phyloP scores from a whole-genome alignment of 2,113 vertebrate species.

The Columba janthina region DNA sequence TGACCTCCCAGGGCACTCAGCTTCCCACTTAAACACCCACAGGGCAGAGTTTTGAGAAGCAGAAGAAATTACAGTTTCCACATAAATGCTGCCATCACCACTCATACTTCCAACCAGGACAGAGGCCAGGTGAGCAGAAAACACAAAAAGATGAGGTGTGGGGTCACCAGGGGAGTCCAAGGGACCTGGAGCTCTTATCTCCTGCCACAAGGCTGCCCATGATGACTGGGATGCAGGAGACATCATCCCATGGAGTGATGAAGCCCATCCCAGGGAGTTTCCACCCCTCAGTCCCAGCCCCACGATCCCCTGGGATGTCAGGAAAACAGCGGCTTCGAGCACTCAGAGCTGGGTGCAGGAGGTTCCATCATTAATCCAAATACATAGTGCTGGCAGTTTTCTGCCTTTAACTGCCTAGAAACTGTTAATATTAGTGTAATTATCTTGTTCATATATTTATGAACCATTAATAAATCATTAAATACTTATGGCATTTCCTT shows the following conservation, averaged over 20 bases:
- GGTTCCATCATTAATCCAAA: background rate
- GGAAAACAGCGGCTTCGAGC: background rate
- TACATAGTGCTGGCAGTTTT: background rate
- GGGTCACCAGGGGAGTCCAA: background rate
- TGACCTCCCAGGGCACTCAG: background rate
- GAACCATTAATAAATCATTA: conserved; percentile 52
- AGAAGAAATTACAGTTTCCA: background rate
- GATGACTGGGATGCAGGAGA: background rate
- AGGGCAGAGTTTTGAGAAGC: background rate
- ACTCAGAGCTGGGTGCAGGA: background rate
- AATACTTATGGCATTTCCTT: background rate
- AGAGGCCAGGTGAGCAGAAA: background rate
- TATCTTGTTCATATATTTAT: background rate
- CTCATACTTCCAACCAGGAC: background rate
- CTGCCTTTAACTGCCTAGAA: background rate
- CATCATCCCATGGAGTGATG: accelerated
- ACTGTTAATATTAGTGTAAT: background rate
- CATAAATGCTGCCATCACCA: background rate
- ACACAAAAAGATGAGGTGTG: background rate
- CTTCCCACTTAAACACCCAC: background rate
- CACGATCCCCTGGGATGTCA: accelerated
- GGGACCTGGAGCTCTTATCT: background rate
- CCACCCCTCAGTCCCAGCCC: background rate
- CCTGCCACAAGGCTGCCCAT: accelerated
- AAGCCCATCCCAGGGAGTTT: background rate